These are phyloP conservation scores for Epinotia brunnichana DNA, from an alignment of 2,888 invertebrate genomes.

Conservation along the genomic window DNA sequence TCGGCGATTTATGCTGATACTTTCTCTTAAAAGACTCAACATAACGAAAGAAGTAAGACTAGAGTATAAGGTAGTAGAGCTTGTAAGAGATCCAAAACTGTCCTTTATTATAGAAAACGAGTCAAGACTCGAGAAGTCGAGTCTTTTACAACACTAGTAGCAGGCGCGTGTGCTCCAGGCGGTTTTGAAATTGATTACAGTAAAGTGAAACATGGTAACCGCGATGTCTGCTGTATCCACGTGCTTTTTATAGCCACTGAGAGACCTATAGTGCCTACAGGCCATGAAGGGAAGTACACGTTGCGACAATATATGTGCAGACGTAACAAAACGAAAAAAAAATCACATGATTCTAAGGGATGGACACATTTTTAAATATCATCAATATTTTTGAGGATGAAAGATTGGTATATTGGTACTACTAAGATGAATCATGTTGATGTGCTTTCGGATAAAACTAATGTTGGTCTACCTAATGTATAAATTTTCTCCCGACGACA, in stretches of 20 bases:
- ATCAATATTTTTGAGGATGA: neutral
- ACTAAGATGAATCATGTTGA: neutral
- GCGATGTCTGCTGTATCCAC: conserved; percentile 14
- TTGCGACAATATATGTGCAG: too few species aligned
- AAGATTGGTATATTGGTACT: neutral
- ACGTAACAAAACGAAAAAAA: too few species aligned
- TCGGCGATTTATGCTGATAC: too few species aligned
- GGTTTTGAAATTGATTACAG: conserved; percentile 33
- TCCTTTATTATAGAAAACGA: neutral
- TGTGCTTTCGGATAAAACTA: neutral
- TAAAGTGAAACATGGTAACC: conserved; percentile 30
- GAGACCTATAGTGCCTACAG: neutral
- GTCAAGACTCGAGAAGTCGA: neutral
- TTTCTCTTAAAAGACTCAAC: neutral
- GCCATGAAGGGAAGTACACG: neutral
- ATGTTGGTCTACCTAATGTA: neutral
- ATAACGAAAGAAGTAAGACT: neutral
- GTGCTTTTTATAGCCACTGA: conserved; percentile 6
- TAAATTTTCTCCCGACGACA: too few species aligned
- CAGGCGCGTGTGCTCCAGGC: conserved; percentile 26
- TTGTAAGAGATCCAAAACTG: neutral
- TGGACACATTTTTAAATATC: neutral
- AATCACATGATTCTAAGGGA: neutral
- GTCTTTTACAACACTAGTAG: conserved; percentile 11
- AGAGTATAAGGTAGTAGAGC: neutral